Evolutionary conservation across 2,113 vertebrate species (phyloP).

Genomic region (Pseudonaja textilis): DNA sequence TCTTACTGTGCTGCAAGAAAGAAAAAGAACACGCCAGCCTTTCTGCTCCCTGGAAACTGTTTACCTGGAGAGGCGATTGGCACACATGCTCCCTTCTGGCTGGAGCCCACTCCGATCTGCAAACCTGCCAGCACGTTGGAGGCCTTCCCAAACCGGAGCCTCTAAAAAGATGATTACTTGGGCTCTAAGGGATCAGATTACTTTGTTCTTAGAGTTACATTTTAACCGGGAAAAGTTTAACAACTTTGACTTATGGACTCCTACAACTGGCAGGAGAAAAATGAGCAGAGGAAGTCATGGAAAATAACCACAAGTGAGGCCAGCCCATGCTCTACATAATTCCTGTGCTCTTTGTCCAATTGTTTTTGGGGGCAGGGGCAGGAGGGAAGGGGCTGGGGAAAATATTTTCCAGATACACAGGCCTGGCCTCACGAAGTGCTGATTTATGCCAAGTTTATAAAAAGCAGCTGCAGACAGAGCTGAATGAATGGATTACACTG

Average conservation of each 20-base stretch:
- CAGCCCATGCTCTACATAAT: constrained; percentile 62
- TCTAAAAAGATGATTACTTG: constrained; percentile 57
- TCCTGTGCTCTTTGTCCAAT: constrained; percentile 70
- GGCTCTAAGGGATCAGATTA: constrained; percentile 62
- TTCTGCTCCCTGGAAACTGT: background rate
- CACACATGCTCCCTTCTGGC: background rate
- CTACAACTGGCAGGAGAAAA: constrained; percentile 76
- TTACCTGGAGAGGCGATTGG: fast-evolving
- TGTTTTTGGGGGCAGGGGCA: constrained; percentile 53
- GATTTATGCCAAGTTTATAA: constrained; percentile 77
- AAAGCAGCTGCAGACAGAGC: constrained; percentile 79
- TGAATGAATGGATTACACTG: constrained; percentile 81
- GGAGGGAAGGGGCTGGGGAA: constrained; percentile 66
- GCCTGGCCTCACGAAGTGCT: constrained; percentile 70
- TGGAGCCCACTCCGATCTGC: fast-evolving
- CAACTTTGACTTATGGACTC: constrained; percentile 73
- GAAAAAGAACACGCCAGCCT: background rate
- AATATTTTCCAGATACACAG: constrained; percentile 80
- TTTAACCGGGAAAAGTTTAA: constrained; percentile 75
- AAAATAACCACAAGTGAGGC: constrained; percentile 70
- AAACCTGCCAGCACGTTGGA: background rate
- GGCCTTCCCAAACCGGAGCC: constrained; percentile 27
- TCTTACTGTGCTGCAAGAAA: background rate
- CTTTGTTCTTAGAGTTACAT: constrained; percentile 75
- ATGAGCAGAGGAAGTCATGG: constrained; percentile 73